Evolutionary conservation across 2,797 vertebrate species (phyloP).

Genomic region (Dermochelys coriacea): DNA sequence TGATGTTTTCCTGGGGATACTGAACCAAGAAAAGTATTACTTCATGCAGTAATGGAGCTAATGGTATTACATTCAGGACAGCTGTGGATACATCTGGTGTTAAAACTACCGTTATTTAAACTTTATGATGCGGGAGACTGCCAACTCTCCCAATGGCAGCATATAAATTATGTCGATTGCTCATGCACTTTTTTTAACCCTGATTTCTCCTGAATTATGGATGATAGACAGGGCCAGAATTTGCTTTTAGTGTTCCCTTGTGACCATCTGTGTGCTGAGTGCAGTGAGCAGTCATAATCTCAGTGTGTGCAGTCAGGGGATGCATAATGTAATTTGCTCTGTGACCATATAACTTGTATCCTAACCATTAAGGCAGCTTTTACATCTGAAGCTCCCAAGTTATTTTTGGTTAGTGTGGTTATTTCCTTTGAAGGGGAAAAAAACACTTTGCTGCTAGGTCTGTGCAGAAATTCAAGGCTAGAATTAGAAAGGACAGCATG

Average conservation of each 20-base stretch:
- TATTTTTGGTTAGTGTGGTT: slow-evolving; percentile 33
- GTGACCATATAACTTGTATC: slow-evolving; percentile 64
- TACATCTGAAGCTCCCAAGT: neutral
- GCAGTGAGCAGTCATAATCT: slow-evolving; percentile 85
- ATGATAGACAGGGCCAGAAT: slow-evolving; percentile 87
- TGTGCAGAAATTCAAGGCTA: neutral
- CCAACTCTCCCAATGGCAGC: slow-evolving; percentile 76
- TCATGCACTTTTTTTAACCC: slow-evolving; percentile 92
- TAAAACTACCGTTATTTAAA: slow-evolving; percentile 87
- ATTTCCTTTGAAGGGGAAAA: slow-evolving; percentile 37
- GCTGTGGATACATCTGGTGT: slow-evolving; percentile 79
- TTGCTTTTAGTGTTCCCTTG: slow-evolving; percentile 90
- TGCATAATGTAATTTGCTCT: slow-evolving; percentile 65
- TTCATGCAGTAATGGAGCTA: slow-evolving; percentile 87
- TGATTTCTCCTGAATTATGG: slow-evolving; percentile 93
- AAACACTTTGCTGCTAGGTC: slow-evolving; percentile 23
- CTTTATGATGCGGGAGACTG: slow-evolving; percentile 87
- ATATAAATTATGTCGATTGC: slow-evolving; percentile 85
- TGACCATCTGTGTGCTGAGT: slow-evolving; percentile 70
- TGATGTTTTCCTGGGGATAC: slow-evolving; percentile 61
- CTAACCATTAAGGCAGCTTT: slow-evolving; percentile 25
- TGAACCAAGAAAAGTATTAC: slow-evolving; percentile 59
- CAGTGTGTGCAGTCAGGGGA: slow-evolving; percentile 73
- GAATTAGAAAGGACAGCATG: slow-evolving; percentile 4
- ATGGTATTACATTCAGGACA: slow-evolving; percentile 82